Conservation (phyloP, 2,888 invertebrate species). For the Athripsodes cinereus region DNA sequence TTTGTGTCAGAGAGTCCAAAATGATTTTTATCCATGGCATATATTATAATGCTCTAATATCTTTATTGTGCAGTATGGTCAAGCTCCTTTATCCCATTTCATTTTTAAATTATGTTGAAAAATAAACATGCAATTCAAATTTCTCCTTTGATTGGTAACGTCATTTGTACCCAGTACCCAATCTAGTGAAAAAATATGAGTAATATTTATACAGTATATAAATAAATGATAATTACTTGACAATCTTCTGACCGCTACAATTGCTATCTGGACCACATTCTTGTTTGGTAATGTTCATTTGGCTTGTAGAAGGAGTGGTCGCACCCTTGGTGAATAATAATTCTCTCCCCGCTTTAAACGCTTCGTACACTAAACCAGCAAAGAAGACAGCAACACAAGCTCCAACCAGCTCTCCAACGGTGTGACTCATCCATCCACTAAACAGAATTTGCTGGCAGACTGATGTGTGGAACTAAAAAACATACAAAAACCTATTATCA, state of each 20-base stretch:
- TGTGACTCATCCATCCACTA: conserved; percentile 69
- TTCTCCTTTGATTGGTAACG: too few relatives aligned
- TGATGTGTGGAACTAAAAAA: conserved; percentile 74
- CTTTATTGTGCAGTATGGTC: too few relatives aligned
- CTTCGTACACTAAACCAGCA: conserved; percentile 90
- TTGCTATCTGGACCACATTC: conserved; percentile 42
- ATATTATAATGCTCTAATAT: too few relatives aligned
- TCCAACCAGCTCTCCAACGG: conserved; percentile 69
- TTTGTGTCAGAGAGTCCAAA: too few relatives aligned
- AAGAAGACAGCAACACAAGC: conserved; percentile 87
- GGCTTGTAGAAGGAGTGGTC: conserved; percentile 37
- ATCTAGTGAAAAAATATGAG: too few relatives aligned
- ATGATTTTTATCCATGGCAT: too few relatives aligned
- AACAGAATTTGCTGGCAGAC: conserved; percentile 73
- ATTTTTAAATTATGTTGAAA: too few relatives aligned
- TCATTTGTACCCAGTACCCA: too few relatives aligned
- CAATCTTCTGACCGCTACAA: conserved; percentile 39
- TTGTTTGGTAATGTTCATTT: conserved; percentile 47
- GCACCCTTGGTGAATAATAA: conserved; percentile 35
- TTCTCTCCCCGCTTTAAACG: conserved; percentile 76
- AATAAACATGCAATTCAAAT: too few relatives aligned
- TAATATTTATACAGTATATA: too few relatives aligned
- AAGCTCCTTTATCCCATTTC: too few relatives aligned
- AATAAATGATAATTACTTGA: conserved; percentile 34
- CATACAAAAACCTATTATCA: background rate